Percentiles rank a stretch among this genome's conserved stretches.
These are phyloP conservation scores for Percopsis transmontana DNA, from an alignment of 2,113 vertebrate species.

Conservation along the genomic window DNA sequence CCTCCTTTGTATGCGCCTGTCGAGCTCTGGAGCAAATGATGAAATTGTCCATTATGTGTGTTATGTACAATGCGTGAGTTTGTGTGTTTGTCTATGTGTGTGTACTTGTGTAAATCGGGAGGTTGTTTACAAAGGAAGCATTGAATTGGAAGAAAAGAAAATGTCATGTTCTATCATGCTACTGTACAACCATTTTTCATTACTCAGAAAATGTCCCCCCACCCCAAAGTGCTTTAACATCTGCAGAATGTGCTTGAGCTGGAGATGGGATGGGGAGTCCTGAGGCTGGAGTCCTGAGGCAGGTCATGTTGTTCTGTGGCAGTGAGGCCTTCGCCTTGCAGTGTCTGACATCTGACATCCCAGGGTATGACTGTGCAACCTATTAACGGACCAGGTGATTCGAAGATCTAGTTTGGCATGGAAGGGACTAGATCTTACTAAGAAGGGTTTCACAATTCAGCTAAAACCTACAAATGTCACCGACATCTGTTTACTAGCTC, in stretches of 20 bases:
- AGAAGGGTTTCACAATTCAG: conserved; percentile 27
- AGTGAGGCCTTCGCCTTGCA: conserved; percentile 64
- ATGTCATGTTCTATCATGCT: conserved; percentile 73
- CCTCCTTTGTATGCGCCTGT: conserved; percentile 60
- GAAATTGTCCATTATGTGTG: conserved; percentile 67
- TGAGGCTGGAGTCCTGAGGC: conserved; percentile 57
- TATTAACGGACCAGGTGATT: conserved; percentile 67
- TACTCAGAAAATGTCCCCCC: conserved; percentile 58
- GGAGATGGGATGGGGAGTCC: conserved; percentile 34
- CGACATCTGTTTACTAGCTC: conserved; percentile 17
- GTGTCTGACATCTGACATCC: conserved; percentile 63
- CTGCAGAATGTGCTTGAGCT: conserved; percentile 57
- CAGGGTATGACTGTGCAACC: conserved; percentile 55
- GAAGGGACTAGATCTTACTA: conserved; percentile 31
- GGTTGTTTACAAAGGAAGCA: conserved; percentile 69
- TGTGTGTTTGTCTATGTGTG: conserved; percentile 25
- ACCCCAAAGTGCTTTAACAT: conserved; percentile 57
- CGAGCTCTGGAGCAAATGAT: conserved; percentile 56
- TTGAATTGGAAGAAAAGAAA: conserved; percentile 68
- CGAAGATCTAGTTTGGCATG: conserved; percentile 57
- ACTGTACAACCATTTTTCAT: conserved; percentile 62
- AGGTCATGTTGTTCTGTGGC: conserved; percentile 64
- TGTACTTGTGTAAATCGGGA: conserved; percentile 28
- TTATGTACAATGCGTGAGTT: conserved; percentile 23
- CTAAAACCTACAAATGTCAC: conserved; percentile 49